Conservation (phyloP, 2,797 vertebrate genomes). For the Acrossocheilus wenchowensis region DNA sequence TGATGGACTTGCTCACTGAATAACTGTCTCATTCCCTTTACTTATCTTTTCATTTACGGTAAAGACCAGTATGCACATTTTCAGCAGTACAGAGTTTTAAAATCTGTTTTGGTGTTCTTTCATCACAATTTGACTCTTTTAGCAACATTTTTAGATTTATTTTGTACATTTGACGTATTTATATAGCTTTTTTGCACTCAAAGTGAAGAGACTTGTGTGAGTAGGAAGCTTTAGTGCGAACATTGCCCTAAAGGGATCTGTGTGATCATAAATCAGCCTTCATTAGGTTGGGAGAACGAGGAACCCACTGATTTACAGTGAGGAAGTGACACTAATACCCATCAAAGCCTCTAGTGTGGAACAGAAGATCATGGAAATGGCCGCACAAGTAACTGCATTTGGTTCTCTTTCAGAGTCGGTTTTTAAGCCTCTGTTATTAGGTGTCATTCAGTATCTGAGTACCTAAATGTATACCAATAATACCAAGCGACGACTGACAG, state of each 20-base stretch:
- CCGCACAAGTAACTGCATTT: constrained; percentile 41
- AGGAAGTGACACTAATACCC: constrained; percentile 70
- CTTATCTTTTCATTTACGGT: neutral
- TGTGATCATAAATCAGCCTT: constrained; percentile 81
- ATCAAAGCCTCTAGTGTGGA: constrained; percentile 66
- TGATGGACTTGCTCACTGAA: constrained; percentile 10
- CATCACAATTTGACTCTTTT: neutral
- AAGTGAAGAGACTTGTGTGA: neutral
- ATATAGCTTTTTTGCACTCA: neutral
- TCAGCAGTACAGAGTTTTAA: neutral
- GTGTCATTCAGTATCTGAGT: neutral
- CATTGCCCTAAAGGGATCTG: constrained; percentile 70
- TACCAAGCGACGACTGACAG: neutral
- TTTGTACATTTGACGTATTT: neutral
- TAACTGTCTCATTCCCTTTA: neutral
- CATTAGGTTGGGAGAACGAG: constrained; percentile 77
- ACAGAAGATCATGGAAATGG: constrained; percentile 49
- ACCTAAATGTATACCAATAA: neutral
- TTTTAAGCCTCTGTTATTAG: constrained; percentile 31
- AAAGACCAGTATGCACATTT: neutral
- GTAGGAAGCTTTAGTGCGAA: constrained; percentile 65
- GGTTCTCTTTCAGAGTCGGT: constrained; percentile 14
- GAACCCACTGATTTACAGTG: constrained; percentile 76
- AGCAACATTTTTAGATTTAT: neutral
- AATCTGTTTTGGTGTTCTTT: neutral